Evolutionary conservation across 2,888 invertebrate species (phyloP).

Genomic region (Priocnemis perturbator): DNA sequence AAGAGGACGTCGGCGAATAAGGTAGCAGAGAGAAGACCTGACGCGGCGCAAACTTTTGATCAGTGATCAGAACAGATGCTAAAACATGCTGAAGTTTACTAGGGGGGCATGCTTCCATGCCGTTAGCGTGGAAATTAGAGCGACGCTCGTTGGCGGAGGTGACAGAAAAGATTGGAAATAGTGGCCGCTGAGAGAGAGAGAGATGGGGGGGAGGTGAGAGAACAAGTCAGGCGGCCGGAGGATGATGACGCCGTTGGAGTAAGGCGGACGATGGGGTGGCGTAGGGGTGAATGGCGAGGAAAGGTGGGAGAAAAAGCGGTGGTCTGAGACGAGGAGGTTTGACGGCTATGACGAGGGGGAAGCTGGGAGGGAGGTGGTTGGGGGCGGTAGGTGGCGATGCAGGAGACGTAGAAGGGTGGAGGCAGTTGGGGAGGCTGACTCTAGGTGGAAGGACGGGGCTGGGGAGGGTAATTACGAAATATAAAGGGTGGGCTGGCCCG

Average conservation of each 20-base stretch:
- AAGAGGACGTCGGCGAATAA: too few relatives aligned
- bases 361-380: slow-evolving; percentile 12
- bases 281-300: slow-evolving; percentile 18
- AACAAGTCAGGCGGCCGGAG: slow-evolving; percentile 27
- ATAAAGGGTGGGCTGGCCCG: slow-evolving; percentile 72
- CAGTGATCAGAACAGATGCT: neutral
- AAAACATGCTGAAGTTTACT: slow-evolving; percentile 17
- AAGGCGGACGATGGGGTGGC: neutral
- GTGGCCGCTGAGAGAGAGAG: slow-evolving; percentile 26
- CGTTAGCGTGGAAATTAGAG: slow-evolving; percentile 46
- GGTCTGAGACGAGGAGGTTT: slow-evolving; percentile 42
- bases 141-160: slow-evolving; percentile 40
- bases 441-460: slow-evolving; percentile 56
- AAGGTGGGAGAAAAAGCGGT: slow-evolving; percentile 17
- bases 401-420: slow-evolving; percentile 21
- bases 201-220: slow-evolving; percentile 25
- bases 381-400: slow-evolving; percentile 25
- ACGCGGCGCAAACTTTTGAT: too few relatives aligned
- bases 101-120: slow-evolving; percentile 23
- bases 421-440: slow-evolving; percentile 49
- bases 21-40: too few relatives aligned
- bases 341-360: slow-evolving; percentile 44
- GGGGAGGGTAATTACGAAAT: slow-evolving; percentile 73
- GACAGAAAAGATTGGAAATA: slow-evolving; percentile 46
- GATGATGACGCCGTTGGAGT: slow-evolving; percentile 17